A percentile compares a stretch with the other conserved stretches of the same genome.
phyloP scores from a whole-genome alignment of 2,888 invertebrate species.

The Papilio gigon region DNA sequence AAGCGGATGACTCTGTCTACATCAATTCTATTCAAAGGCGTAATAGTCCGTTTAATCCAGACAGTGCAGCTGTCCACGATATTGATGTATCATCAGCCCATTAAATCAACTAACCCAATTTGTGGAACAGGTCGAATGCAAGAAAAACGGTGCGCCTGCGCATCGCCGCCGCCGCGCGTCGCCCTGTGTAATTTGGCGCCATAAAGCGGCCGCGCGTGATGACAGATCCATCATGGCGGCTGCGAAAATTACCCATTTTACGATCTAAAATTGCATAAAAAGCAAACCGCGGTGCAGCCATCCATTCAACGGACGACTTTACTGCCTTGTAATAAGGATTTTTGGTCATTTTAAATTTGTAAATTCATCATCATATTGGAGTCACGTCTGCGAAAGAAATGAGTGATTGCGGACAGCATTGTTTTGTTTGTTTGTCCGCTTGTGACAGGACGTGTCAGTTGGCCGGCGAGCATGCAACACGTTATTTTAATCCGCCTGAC shows the following conservation, averaged over 20 bases:
- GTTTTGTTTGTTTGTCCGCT: slow-evolving; percentile 46
- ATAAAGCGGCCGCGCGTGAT: slow-evolving; percentile 60
- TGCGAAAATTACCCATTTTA: slow-evolving; percentile 54
- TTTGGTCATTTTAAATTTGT: slow-evolving; percentile 58
- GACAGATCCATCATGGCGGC: slow-evolving; percentile 53
- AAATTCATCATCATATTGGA: slow-evolving; percentile 59
- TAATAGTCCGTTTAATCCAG: not conserved
- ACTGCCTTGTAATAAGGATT: slow-evolving; percentile 58
- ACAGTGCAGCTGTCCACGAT: not conserved
- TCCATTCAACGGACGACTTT: slow-evolving; percentile 30
- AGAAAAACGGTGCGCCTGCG: slow-evolving; percentile 45
- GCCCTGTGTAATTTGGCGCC: slow-evolving; percentile 57
- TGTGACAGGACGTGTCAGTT: slow-evolving; percentile 35
- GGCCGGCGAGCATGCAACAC: not conserved
- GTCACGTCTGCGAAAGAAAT: slow-evolving; percentile 46
- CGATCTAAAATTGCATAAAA: slow-evolving; percentile 53
- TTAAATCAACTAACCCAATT: slow-evolving; percentile 42
- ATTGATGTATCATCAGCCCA: not conserved
- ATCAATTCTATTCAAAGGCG: not conserved
- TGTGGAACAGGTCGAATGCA: slow-evolving; percentile 31
- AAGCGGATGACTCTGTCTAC: too few species aligned
- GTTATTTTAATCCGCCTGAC: slow-evolving; percentile 5
- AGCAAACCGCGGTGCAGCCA: slow-evolving; percentile 23
- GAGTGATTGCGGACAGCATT: slow-evolving; percentile 48
- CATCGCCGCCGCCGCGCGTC: slow-evolving; percentile 47